Evolutionary conservation across 2,797 vertebrate species (phyloP).

Genomic region (Streptopelia turtur): DNA sequence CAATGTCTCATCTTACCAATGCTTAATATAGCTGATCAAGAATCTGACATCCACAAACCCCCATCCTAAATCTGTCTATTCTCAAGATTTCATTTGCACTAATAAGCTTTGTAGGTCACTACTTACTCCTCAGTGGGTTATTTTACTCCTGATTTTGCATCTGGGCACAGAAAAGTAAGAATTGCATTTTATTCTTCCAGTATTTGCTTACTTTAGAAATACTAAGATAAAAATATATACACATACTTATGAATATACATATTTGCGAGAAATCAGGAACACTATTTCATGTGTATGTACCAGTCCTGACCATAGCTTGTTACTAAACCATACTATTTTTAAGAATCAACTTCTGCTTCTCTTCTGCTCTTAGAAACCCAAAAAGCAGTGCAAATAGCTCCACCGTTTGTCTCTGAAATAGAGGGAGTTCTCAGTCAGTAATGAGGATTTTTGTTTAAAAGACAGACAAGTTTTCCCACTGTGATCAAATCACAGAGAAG

Average conservation of each 20-base stretch:
- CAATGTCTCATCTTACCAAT: conserved; percentile 27
- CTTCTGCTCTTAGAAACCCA: background rate
- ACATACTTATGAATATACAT: background rate
- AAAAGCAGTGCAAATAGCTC: background rate
- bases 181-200: background rate
- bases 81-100: conserved; percentile 33
- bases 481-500: background rate
- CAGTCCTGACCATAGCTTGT: background rate
- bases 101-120: background rate
- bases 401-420: background rate
- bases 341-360: background rate
- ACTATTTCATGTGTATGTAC: background rate
- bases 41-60: conserved; percentile 45
- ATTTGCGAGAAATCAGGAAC: background rate
- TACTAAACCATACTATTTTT: background rate
- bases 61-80: conserved; percentile 1
- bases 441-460: background rate
- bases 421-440: background rate
- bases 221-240: background rate
- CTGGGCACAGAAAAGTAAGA: background rate
- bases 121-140: background rate
- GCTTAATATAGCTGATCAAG: background rate
- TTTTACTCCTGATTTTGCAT: background rate
- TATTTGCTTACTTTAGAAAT: background rate
- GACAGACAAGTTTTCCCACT: background rate